Evolutionary conservation across 2,888 invertebrate genomes (phyloP).

Genomic region (Melangyna quadrimaculata): DNA sequence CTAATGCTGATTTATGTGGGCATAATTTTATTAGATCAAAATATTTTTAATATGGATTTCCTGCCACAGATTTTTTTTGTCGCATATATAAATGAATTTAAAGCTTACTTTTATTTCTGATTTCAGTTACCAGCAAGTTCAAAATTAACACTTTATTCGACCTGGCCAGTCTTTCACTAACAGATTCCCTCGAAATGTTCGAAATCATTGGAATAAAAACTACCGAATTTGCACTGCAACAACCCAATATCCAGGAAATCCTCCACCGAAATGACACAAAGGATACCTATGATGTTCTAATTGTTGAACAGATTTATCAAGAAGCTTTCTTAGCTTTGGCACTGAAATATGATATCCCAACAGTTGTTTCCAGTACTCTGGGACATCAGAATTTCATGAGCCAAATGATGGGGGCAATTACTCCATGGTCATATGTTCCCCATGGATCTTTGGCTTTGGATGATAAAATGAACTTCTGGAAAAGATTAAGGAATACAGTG

Average conservation of each 20-base stretch:
- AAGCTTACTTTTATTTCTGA: neutral
- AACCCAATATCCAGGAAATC: conserved; percentile 77
- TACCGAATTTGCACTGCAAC: conserved; percentile 78
- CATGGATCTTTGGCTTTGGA: conserved; percentile 81
- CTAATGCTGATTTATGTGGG: too few species aligned
- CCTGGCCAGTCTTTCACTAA: conserved; percentile 74
- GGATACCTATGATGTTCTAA: conserved; percentile 80
- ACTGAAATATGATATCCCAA: conserved; percentile 79
- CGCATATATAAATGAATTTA: too few species aligned
- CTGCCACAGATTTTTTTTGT: neutral
- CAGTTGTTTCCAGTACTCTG: conserved; percentile 80
- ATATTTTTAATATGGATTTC: too few species aligned
- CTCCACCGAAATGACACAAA: conserved; percentile 75
- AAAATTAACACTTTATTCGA: conserved; percentile 77
- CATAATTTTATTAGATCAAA: too few species aligned
- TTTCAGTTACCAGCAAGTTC: conserved; percentile 26
- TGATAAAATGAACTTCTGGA: conserved; percentile 82
- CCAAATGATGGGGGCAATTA: conserved; percentile 81
- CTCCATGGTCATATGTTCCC: conserved; percentile 82
- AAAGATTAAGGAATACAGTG: conserved; percentile 82
- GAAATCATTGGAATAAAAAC: conserved; percentile 76
- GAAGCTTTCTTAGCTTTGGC: conserved; percentile 81
- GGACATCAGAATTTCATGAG: conserved; percentile 81
- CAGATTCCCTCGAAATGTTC: conserved; percentile 77
- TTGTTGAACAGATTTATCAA: conserved; percentile 81